Base-by-base conservation (phyloP, 2,797 vertebrate species). In the Hyperoplus immaculatus region DNA sequence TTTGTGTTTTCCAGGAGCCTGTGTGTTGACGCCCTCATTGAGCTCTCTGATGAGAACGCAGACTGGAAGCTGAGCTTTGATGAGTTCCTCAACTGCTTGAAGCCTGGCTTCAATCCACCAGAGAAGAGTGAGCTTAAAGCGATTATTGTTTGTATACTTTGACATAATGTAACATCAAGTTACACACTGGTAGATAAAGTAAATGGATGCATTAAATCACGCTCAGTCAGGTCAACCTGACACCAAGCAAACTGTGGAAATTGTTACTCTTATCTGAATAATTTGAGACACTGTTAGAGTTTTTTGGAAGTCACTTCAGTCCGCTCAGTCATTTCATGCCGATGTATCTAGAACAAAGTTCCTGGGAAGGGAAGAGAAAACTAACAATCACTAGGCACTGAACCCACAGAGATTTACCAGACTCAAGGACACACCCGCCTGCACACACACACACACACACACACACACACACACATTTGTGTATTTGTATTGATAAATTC, bases 31-130 rank as follows among this genome's bases (percentile, higher is more conserved):
- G 98, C 98, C 61, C 96, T 99, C 82, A 98, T 99, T 18, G 98
- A 99, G 88, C 95, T 99, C 59, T 99, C 98, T 12, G 98, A 99
- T 89, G 97, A 99, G 89, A 98, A 99, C n/a, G 96, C 97, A 0
- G 98, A 99, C 93, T 99, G 98, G 98, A 99, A 99, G 89, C 96
- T 99, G 88, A 99, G 96, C 94, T 99, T 99, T 91, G 96, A 95
- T 73, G 98, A 99, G 90, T 99, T 99, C 91, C 96, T 99, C 85
- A 98, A 97, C 94, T 99, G 98, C 92, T 95, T 99, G 91, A 99
- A 97, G 89, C 98, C 97, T 1, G 95, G 96, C 49, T 99, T 97
- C 93, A 97, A 95, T 83, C 98, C 98, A 72, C 97, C 98, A 53
- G 98, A 99, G 94, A 99, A 97, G 94, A 99, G 98, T 99, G 93